Conservation (phyloP, 2,888 invertebrate genomes). For the Leptodirus hochenwartii region DNA sequence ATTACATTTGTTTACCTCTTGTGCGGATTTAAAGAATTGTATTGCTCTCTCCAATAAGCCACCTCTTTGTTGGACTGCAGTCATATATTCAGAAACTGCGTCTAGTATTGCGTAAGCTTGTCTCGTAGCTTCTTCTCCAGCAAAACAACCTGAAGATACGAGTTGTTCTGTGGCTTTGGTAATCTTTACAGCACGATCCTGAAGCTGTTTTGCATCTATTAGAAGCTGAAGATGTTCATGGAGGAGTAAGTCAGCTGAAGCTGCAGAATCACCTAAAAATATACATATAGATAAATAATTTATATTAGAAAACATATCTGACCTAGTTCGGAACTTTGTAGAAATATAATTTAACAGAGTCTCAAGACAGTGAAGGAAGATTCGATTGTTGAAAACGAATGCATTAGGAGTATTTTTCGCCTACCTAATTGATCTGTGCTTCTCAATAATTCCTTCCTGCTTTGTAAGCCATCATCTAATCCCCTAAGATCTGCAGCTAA, state of each 20-base stretch:
- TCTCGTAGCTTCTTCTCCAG: conserved; percentile 45
- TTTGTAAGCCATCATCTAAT: conserved; percentile 38
- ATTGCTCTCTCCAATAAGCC: conserved; percentile 45
- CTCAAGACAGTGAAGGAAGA: neutral
- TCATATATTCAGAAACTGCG: conserved; percentile 48
- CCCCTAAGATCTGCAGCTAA: conserved; percentile 52
- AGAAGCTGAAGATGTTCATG: conserved; percentile 50
- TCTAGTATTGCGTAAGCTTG: conserved; percentile 48
- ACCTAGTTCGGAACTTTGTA: conserved; percentile 1
- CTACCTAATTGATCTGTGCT: conserved; percentile 39
- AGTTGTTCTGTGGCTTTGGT: conserved; percentile 62
- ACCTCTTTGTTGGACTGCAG: conserved; percentile 50
- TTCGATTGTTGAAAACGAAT: too few species aligned
- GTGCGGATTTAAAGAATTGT: conserved; percentile 49
- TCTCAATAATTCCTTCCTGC: conserved; percentile 34
- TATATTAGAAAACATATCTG: too few species aligned
- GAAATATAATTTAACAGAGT: neutral
- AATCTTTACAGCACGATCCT: conserved; percentile 57
- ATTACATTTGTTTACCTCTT: conserved; percentile 37
- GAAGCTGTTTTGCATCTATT: conserved; percentile 49
- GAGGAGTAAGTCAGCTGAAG: conserved; percentile 46
- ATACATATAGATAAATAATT: conserved; percentile 15
- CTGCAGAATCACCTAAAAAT: conserved; percentile 45
- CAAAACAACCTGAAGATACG: conserved; percentile 48
- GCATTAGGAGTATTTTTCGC: too few species aligned